Base-by-base conservation (phyloP, 2,113 vertebrate species). In the Chloroceryle aenea region DNA sequence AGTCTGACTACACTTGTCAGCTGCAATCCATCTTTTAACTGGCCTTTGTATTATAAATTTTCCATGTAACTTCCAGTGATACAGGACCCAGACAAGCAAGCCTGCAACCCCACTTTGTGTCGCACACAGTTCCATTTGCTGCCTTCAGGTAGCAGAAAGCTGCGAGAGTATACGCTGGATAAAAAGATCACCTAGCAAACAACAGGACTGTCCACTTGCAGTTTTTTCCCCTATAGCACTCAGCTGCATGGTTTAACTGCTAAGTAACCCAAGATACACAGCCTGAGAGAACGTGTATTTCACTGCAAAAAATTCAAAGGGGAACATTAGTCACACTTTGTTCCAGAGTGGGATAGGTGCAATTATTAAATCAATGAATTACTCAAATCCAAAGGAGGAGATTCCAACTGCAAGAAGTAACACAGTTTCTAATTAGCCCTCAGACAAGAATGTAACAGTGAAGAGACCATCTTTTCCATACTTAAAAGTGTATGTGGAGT, bases 21-120 rank as follows among this genome's bases (percentile, higher is more conserved):
- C 85, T 86, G 79, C 22, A 97, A 96, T 96, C 93, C 95, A 93
- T 96, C 96, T 96, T 95, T 84, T 48, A 36, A 55, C 40, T 45
- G 83, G 92, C 93, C 90, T 96, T 95, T 94, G 88, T 86, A 81
- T 88, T 43, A 68, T 1, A 0, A 16, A 81, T 88, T 96, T 95
- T 86, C 85, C 79, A 75, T 81, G 83, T 74, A 40, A 74, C 36
- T 86, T 83, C 30, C 75, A 93, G 71, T 2, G 8, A 38, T 2
- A 45, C 42, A 69, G 38, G 63, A 90, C 47, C 17, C 59, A 77
- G 66, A 29, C 58, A 63, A 68, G 62, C 36, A 48, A 59, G 55
- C 26, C 76, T 66, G 68, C 68, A 87, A 55, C 78, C 34, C 64
- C 87, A 81, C 38, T 73, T 23, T 11, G 53, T n/a, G 45, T 4